phyloP scores from a whole-genome alignment of 2,888 invertebrate genomes.

The Tillus elongatus region DNA sequence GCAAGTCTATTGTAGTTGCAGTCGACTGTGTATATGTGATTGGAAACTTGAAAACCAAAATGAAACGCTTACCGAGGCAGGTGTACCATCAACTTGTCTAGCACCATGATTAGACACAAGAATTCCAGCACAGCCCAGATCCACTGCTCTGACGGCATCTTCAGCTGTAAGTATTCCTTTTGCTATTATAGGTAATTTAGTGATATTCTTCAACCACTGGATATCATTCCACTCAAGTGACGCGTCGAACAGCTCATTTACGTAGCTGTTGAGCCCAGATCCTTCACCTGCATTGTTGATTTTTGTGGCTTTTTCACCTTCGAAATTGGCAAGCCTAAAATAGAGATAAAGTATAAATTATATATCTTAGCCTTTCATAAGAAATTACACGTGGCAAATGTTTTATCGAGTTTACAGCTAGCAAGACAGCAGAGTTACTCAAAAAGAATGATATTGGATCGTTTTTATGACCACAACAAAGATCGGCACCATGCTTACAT shows the following conservation, averaged over 20 bases:
- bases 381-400: too few species aligned
- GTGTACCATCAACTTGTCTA: slow-evolving; percentile 77
- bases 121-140: slow-evolving; percentile 69
- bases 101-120: slow-evolving; percentile 93
- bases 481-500: too few species aligned
- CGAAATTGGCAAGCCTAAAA: slow-evolving; percentile 72
- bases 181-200: slow-evolving; percentile 69
- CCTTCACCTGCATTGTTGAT: slow-evolving; percentile 45
- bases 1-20: too few species aligned
- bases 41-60: background rate
- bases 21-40: slow-evolving; percentile 1
- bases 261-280: slow-evolving; percentile 73
- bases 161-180: slow-evolving; percentile 82
- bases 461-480: too few species aligned
- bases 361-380: background rate
- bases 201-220: slow-evolving; percentile 71
- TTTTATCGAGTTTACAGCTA: too few species aligned
- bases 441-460: too few species aligned
- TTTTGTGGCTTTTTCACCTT: slow-evolving; percentile 45
- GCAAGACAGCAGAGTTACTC: too few species aligned
- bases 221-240: slow-evolving; percentile 82
- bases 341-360: background rate
- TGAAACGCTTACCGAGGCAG: slow-evolving; percentile 57
- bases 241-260: slow-evolving; percentile 67
- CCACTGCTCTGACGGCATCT: slow-evolving; percentile 68